Conservation (phyloP, 2,797 vertebrate genomes). For the Semotilus atromaculatus region DNA sequence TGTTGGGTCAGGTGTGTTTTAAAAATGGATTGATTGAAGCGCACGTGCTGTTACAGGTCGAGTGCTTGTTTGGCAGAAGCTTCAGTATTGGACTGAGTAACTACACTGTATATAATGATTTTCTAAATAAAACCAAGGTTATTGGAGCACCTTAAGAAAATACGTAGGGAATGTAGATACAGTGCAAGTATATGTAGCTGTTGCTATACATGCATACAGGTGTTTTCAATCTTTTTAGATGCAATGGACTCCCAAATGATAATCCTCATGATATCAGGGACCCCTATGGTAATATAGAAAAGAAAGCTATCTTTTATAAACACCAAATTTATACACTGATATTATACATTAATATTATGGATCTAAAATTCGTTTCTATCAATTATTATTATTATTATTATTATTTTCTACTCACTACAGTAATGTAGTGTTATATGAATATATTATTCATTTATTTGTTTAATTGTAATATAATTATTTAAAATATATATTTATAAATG, state of each 20-base stretch:
- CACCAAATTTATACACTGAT: not conserved
- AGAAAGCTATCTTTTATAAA: not conserved
- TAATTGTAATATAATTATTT: not conserved
- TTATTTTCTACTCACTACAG: not conserved
- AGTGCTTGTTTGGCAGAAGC: not conserved
- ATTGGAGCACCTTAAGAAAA: too few species aligned
- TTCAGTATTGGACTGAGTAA: not conserved
- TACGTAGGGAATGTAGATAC: too few species aligned
- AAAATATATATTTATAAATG: too few species aligned
- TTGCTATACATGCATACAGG: too few species aligned
- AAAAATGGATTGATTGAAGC: too few species aligned
- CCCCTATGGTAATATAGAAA: not conserved
- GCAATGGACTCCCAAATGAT: too few species aligned
- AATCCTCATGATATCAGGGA: too few species aligned
- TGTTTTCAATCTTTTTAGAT: too few species aligned
- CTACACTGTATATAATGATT: not conserved
- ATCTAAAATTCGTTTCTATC: not conserved
- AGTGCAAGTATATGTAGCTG: slow-evolving; percentile 11
- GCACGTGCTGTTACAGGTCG: not conserved
- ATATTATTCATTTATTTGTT: not conserved
- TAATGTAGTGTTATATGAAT: not conserved
- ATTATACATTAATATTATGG: not conserved
- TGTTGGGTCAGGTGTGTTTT: too few species aligned
- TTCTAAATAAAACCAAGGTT: too few species aligned
- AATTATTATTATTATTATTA: not conserved